Base-by-base conservation (phyloP, 2,113 vertebrate species). In the Crocuta crocuta region DNA sequence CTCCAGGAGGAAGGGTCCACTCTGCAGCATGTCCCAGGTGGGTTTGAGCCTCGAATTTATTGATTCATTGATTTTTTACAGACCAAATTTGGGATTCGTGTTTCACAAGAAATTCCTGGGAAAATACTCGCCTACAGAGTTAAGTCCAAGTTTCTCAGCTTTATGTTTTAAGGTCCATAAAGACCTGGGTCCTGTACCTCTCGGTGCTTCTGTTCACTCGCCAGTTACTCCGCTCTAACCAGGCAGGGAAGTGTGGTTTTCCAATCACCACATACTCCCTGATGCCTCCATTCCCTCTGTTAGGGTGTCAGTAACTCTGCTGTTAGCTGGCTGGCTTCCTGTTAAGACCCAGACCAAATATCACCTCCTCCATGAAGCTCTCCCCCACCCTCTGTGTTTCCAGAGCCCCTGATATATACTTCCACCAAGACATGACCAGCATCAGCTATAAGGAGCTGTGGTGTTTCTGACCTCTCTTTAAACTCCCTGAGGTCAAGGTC, bases 1-100 rank as follows among this genome's bases (percentile, higher is more conserved):
- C 70, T 93, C 76, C 58, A 24, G 1, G 58, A 74, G 80, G 55
- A 85, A 80, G 82, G n/a, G 73, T 80, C 78, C 74, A 3, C 17
- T 84, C 78, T 66, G 81, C 21, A 74, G 71, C 66, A 78, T 92
- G 76, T 50, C 45, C 70, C 84, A 13, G 65, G 74, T 61, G 80
- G 28, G 50, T 86, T 88, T 95, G 91, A 92, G 85, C 89, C 66
- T 79, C 82, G 79, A 94, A 91, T 76, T 81, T 93, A 89, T 43
- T 63, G 95, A 94, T 83, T 94, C 48, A 92, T 82, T 79, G 93
- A 94, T 80, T 87, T 61, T 61, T 87, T 74, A 61, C 24, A 24
- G 66, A 91, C 61, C 45, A 93, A 95, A 95, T 76, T 58, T 33
- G n/a, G 31, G 61, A 70, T 92, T 94, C 5, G 2, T 3, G 24